Conservation (phyloP, 2,797 vertebrate species). For the Myotis vivesi region DNA sequence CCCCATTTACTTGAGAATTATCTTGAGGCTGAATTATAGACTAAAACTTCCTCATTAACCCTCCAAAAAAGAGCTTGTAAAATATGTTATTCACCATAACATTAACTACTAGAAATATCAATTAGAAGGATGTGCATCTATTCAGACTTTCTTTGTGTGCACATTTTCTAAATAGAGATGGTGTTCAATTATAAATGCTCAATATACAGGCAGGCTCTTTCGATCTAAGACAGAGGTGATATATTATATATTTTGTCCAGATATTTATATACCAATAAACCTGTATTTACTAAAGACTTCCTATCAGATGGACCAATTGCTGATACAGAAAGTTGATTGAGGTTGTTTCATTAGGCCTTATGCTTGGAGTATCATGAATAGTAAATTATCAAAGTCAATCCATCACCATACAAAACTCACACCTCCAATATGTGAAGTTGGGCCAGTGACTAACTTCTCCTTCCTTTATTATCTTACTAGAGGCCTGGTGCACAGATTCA, state of each 20-base stretch:
- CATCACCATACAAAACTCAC: not conserved
- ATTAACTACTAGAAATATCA: conserved; percentile 48
- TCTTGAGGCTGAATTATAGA: conserved; percentile 48
- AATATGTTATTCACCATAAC: conserved; percentile 13
- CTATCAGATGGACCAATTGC: not conserved
- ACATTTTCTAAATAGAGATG: not conserved
- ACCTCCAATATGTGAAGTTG: not conserved
- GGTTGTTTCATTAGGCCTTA: not conserved
- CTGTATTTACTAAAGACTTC: not conserved
- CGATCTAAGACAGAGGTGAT: not conserved
- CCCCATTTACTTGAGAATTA: conserved; percentile 48
- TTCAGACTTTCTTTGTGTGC: not conserved
- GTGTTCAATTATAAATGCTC: not conserved
- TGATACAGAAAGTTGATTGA: not conserved
- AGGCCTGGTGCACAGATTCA: no score
- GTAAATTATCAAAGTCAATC: not conserved
- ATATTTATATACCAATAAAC: not conserved
- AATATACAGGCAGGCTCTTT: not conserved
- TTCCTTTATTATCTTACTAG: not conserved
- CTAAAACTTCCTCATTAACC: conserved; percentile 30
- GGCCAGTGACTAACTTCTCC: not conserved
- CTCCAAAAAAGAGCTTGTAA: conserved; percentile 44
- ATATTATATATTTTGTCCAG: not conserved
- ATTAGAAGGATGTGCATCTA: not conserved
- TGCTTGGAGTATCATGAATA: not conserved